Base-by-base conservation (phyloP, 2,113 vertebrate genomes). In the Anolis carolinensis region DNA sequence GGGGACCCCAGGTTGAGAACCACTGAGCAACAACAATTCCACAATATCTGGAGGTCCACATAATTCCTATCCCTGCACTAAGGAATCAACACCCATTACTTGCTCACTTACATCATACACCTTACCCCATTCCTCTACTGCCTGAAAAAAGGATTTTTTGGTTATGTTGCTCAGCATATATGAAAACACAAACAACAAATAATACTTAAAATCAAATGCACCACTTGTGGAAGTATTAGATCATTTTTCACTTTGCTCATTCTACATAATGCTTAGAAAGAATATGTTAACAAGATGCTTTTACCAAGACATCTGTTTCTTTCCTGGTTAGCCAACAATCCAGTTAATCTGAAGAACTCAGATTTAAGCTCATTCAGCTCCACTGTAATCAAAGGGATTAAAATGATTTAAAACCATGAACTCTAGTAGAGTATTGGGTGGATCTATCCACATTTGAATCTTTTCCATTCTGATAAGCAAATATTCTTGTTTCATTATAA, bases 341-440 rank as follows among this genome's bases (percentile, higher is more conserved):
- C 44, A 81, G 70, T 81, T 81, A 81, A 81, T 14, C 70, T 74
- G 55, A 75, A 55, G 71, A 86, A 81, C 70, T 67, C 39, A 63
- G 55, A 50, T 50, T 65, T 63, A 86, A 81, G 78, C 55, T 18
- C 18, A 7, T 86, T 86, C 70, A 86, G n/a, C 71, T 74, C 62
- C 55, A 50, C 7, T 65, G 55, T 74, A 81, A 75, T 81, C 78
- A 75, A 85, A 80, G 25, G n/a, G n/a, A 86, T 81, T 86, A 52
- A 34, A 65, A 7, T 65, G 59, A 74, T 16, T 81, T 75, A 86
- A 75, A 67, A 21, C 32, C 23, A 52, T 75, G 72, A 27, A 62
- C 34, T 73, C 34, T 63, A 52, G 23, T 44, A 65, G 78, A 81
- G 20, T 63, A 62, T 13, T 48, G 84, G 67, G 59, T 20, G 30